Base-by-base conservation (phyloP, 2,888 invertebrate species). In the Nymphalis c-album region DNA sequence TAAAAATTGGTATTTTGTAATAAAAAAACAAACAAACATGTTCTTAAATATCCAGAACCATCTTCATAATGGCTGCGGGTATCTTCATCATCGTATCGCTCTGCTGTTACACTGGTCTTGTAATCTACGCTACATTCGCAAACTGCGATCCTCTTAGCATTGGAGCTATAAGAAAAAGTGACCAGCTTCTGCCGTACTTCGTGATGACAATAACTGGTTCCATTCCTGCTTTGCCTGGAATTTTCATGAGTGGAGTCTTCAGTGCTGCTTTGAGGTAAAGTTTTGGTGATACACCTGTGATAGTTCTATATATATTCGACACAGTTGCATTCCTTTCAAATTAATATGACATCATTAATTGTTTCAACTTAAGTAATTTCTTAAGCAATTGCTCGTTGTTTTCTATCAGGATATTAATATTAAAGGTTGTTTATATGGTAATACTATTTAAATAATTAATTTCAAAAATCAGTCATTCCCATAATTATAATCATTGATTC, bases 171-270 rank as follows among this genome's bases (percentile, higher is more conserved):
- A 88, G 87, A 59, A 95, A 95, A 82, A 93, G 94, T 46, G 96
- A 96, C 78, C 95, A 97, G 87, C 83, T 97, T 10, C 84, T 97
- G 47, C 97, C 97, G 0, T 95, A 95, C 78, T 97, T 95, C 81
- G 97, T 97, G 35, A 96, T 97, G 96, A 95, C 96, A 60, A 94
- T 95, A 68, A 94, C 96, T 0, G 94, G 94, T 0, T 85, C 93
- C 13, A 93, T 96, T 70, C 96, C 96, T 0, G 97, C 97, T 0
- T 85, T 97, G 17, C 96, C 97, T 0, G 97, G 97, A 0, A 93
- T 97, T 55, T 97, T 97, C 80, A 95, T 97, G 75, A 96, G 97
- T 62, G 96, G 97, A 18, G 95, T 97, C 0, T 97, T 97, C 81
- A 97, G 97, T 84, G 97, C 97, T 13, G 96, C 97, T 26, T 90